phyloP scores from a whole-genome alignment of 2,888 invertebrate species.

The Cylloceria caligata region DNA sequence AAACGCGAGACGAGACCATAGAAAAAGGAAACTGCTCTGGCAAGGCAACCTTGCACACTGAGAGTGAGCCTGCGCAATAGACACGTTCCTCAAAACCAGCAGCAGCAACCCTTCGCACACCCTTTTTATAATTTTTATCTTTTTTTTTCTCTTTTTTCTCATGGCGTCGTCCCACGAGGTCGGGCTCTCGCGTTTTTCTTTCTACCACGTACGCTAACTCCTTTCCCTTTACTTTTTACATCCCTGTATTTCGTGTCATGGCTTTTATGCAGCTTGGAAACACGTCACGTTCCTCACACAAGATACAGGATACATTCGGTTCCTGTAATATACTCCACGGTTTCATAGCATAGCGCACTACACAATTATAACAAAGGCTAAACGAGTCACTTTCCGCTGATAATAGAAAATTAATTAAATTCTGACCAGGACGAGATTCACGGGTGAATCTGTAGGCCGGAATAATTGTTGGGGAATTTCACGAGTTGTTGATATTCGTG shows the following conservation, averaged over 20 bases:
- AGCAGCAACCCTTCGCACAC: slow-evolving; percentile 43
- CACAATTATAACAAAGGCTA: slow-evolving; percentile 20
- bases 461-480: slow-evolving; percentile 51
- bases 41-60: slow-evolving; percentile 26
- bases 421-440: background rate
- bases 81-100: slow-evolving; percentile 51
- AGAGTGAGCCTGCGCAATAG: slow-evolving; percentile 47
- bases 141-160: slow-evolving; percentile 39
- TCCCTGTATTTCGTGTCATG: background rate
- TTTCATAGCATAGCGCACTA: background rate
- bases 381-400: slow-evolving; percentile 38
- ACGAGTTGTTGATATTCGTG: slow-evolving; percentile 31
- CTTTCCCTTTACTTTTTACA: background rate
- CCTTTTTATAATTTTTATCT: slow-evolving; percentile 25
- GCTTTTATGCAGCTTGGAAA: slow-evolving; percentile 21
- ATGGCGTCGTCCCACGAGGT: slow-evolving; percentile 11
- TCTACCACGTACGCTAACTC: slow-evolving; percentile 5
- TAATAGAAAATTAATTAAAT: slow-evolving; percentile 61
- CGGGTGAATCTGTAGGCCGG: slow-evolving; percentile 21
- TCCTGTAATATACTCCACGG: background rate
- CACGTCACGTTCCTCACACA: slow-evolving; percentile 7
- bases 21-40: slow-evolving; percentile 38
- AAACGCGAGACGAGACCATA: slow-evolving; percentile 2
- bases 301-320: background rate
- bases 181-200: slow-evolving; percentile 30